These are phyloP conservation scores for Bombus sibiricus DNA, from an alignment of 1,140 invertebrate genomes.

Conservation along the genomic window DNA sequence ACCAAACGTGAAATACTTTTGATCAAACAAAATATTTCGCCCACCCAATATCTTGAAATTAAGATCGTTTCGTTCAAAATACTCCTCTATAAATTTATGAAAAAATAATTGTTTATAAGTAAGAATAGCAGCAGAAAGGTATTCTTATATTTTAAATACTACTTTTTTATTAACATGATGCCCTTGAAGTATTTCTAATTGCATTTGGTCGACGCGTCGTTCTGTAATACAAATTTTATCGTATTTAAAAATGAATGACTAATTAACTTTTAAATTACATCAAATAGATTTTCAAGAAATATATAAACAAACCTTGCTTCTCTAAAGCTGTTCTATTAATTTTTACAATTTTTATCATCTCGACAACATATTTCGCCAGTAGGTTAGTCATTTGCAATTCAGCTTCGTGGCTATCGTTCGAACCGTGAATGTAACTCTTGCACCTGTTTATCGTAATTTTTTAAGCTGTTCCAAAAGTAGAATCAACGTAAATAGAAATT, in stretches of 20 bases:
- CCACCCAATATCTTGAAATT: not conserved
- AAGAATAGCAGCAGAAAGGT: not conserved
- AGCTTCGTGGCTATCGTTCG: not conserved
- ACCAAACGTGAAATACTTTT: not conserved
- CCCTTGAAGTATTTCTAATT: not conserved
- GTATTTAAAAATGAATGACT: not conserved
- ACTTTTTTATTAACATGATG: not conserved
- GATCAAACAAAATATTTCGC: not conserved
- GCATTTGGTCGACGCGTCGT: not conserved
- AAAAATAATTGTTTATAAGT: not conserved
- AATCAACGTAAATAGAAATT: too few relatives aligned
- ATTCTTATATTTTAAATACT: not conserved
- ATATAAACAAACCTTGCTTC: constrained; percentile 33
- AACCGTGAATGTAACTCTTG: constrained; percentile 35
- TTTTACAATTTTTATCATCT: constrained; percentile 26
- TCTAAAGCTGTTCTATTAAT: constrained; percentile 20
- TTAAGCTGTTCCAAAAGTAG: too few relatives aligned
- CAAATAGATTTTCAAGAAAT: not conserved
- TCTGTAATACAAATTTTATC: not conserved
- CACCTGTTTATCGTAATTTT: constrained; percentile 18
- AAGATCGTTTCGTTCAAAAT: not conserved
- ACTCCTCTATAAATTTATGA: not conserved
- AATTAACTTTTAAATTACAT: not conserved
- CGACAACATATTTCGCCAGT: not conserved
- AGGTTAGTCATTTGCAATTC: constrained; percentile 5